Evolutionary conservation across 2,113 vertebrate species (phyloP), one percentile per base, ranked within the genome.

Genomic region (Nycticryphes semicollaris): DNA sequence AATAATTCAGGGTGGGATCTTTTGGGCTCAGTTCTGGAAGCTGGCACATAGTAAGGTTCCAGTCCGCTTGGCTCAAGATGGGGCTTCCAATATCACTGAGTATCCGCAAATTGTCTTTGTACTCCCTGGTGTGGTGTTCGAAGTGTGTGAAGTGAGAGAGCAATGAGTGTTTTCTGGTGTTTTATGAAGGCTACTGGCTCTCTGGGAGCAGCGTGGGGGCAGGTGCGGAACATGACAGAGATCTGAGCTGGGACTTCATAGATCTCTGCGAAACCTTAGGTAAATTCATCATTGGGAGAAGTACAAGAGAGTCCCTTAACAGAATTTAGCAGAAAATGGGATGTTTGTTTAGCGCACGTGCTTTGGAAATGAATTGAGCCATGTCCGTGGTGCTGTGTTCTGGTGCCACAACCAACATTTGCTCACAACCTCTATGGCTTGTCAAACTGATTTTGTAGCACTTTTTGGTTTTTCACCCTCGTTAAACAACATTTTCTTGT

Each of bases 41-140:
- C 10, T 53, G 69, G 12, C 37, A 50, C 48, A 12, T 41, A 6
- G 47, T 18, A 47, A 47, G 47, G 47, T 47, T 17, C 47, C 19
- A 21, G 47, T 47, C 47, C 18, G 20, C 9, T 10, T 47, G 19
- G 19, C 21, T 47, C 20, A 10, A 47, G 18, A 8, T 0, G 5
- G 50, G 37, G 14, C 53, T 84, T 78, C 14, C 8, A 6, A 7
- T 5, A 12, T 6, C 76, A 15, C 37, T 14, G 33, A 48, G 33
- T 15, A 18, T 59, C 72, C 6, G 0, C 2, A 20, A 47, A 19
- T 6, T 2, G 0, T 37, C 69, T n/a, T 35, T 39, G 53, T 6
- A 6, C 33, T 57, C 23, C 5, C 60, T 84, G 37, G 1, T 0
- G 1, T 54, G 67, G 57, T 27, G 72, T 6, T 54, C 15, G 13